Base-by-base conservation (phyloP, 2,113 vertebrate species). In the Tamias sibiricus region DNA sequence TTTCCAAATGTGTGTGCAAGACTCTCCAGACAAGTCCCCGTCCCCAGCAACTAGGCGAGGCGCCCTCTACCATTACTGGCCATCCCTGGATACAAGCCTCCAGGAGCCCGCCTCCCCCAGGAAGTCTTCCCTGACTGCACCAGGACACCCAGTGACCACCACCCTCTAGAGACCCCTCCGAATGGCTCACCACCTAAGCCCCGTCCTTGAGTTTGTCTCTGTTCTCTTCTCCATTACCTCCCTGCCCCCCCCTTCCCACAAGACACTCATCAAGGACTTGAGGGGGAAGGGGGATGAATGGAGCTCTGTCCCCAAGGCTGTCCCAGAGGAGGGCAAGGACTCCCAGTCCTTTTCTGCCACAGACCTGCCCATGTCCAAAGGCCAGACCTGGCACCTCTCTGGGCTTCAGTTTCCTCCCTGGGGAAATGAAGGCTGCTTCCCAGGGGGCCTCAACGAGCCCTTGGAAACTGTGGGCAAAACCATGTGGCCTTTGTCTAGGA, bases 1-100 rank as follows among this genome's bases (percentile, higher is more conserved):
- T 75, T 44, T 71, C 68, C 4, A 0, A 26, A 30, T 9, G 35
- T 0, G 0, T 44, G 44, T 0, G 0, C n/a, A 14, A 0, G 2
- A 24, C 54, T 77, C 83, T 72, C 57, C 72, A 54, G 6, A 32
- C 0, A 77, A 20, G 42, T 59, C 76, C 79, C 32, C 49, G 28
- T 19, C 24, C 26, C 57, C 83, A n/a, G 44, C 42, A 77, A 44
- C 22, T 79, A 37, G 93, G 35, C 8, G 1, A 20, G 20, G 52
- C 40, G 83, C 57, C 64, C 40, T 74, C 35, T n/a, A 62, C 76
- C 30, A 32, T 69, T 32, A 66, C 81, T 20, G 6, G 12, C 4
- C 4, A 44, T 17, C 16, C 66, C 49, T 28, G 37, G n/a, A 71
- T 1, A 47, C 32, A 52, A 64, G 49, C 16, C 52, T 37, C 57